phyloP scores from a whole-genome alignment of 2,888 invertebrate genomes.

The Blera fallax region DNA sequence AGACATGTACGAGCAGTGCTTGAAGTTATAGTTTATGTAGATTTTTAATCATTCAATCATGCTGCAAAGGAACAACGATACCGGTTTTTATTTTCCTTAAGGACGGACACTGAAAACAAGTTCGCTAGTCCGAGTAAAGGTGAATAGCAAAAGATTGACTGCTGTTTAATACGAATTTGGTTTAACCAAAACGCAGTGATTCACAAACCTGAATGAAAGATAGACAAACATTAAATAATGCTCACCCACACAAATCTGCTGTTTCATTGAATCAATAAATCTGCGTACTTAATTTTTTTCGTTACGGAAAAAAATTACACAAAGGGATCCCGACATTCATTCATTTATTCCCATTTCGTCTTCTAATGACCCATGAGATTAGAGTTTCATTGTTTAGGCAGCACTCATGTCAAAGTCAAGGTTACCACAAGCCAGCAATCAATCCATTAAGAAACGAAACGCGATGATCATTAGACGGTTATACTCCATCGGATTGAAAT shows the following conservation, averaged over 20 bases:
- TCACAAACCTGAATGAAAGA: neutral
- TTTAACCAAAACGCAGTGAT: neutral
- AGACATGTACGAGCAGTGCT: neutral
- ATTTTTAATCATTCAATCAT: constrained; percentile 53
- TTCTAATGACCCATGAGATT: constrained; percentile 45
- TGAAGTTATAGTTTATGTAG: constrained; percentile 36
- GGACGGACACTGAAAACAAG: neutral
- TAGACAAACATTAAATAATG: neutral
- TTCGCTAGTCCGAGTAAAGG: neutral
- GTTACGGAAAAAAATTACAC: neutral
- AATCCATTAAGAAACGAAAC: constrained; percentile 2
- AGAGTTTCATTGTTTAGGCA: constrained; percentile 34
- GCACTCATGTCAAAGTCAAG: constrained; percentile 28
- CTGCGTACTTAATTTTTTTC: neutral
- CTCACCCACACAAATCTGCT: constrained; percentile 19
- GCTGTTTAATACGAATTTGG: no score
- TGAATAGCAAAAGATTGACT: no score
- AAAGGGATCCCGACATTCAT: constrained; percentile 26
- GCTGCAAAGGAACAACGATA: neutral
- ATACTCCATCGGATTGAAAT: constrained; percentile 3
- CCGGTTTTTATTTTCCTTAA: neutral
- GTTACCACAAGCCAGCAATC: constrained; percentile 15
- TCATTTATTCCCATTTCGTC: neutral
- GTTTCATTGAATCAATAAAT: neutral
- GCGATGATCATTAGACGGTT: neutral